Evolutionary conservation across 2,888 invertebrate species (phyloP), one percentile per base, ranked within the genome.

Genomic region (Diaphora mendica): DNA sequence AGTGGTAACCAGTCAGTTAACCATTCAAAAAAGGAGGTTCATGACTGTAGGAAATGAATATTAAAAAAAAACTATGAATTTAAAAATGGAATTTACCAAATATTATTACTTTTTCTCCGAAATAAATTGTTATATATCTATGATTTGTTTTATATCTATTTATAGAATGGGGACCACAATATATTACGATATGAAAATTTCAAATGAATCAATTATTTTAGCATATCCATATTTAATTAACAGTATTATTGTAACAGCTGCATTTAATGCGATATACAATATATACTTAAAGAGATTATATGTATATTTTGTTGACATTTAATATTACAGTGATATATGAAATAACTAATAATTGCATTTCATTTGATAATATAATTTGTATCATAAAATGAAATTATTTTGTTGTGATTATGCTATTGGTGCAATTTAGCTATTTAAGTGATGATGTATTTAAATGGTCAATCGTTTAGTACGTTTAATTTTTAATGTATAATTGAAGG

Each of bases 231-330:
- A 86, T 87, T 89, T 89, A 87, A 85, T 90, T 82, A 88, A 83
- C 89, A 91, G 86, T 92, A 90, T 91, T 90, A 87, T 89, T 65
- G 86, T 86, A 83, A 78, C 86, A 86, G 77, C 80, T 88, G 93
- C 94, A 94, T 94, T 87, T 90, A 89, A 94, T 94, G 94, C 92
- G 82, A 88, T 85, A 91, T 92, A 92, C 91, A 90, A 89, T 89
- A 86, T 91, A 92, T 93, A 93, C 92, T 90, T 93, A 92, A 92
- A 91, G 90, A 91, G 90, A 91, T 39, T 39, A 39, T 39, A 82
- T 87, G 87, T 87, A 30, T 88, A 81, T 88, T 85, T 88, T 85
- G 85, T 87, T 87, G 87, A 83, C 82, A 84, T 76, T 76, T 74
- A 74, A 39, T 51, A 48, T 68, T 33, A 51, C 2, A 30, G 15